These are phyloP conservation scores for Sebastes hopkinsi DNA, from an alignment of 2,797 vertebrate species.

Conservation along the genomic window DNA sequence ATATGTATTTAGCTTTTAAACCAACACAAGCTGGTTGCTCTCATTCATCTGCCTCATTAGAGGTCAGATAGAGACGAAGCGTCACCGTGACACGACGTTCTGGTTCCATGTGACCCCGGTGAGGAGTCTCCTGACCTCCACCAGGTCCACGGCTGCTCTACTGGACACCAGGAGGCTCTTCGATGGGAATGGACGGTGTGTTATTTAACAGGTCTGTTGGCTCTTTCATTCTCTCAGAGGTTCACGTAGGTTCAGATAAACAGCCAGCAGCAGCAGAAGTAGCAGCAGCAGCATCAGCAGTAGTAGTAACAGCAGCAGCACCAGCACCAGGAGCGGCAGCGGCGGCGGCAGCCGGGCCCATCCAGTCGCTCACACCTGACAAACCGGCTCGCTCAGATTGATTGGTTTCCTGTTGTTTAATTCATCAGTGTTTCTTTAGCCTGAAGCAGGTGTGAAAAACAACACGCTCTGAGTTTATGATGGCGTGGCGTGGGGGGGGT, in stretches of 20 bases:
- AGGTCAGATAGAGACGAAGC: background rate
- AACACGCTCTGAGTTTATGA: conserved; percentile 46
- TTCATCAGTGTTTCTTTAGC: conserved; percentile 76
- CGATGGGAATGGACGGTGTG: conserved; percentile 1
- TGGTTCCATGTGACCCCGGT: background rate
- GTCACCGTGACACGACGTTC: too few relatives aligned
- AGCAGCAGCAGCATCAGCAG: too few relatives aligned
- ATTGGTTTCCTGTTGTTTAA: conserved; percentile 79
- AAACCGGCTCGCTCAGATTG: conserved; percentile 75
- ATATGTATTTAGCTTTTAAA: background rate
- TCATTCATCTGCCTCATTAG: background rate
- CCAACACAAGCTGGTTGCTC: background rate
- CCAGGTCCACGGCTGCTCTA: background rate
- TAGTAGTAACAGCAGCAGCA: too few relatives aligned
- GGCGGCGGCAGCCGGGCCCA: background rate
- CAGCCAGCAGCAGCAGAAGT: background rate
- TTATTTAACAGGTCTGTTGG: conserved; percentile 1
- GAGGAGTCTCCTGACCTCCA: background rate
- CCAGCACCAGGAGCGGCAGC: too few relatives aligned
- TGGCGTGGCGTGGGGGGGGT: conserved; percentile 26
- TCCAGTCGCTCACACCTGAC: conserved; percentile 73
- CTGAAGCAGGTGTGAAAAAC: conserved; percentile 68
- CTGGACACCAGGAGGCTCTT: background rate
- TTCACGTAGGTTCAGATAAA: conserved; percentile 18
- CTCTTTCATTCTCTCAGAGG: background rate